phyloP scores from a whole-genome alignment of 2,113 vertebrate species.

The Accipiter virgatus region DNA sequence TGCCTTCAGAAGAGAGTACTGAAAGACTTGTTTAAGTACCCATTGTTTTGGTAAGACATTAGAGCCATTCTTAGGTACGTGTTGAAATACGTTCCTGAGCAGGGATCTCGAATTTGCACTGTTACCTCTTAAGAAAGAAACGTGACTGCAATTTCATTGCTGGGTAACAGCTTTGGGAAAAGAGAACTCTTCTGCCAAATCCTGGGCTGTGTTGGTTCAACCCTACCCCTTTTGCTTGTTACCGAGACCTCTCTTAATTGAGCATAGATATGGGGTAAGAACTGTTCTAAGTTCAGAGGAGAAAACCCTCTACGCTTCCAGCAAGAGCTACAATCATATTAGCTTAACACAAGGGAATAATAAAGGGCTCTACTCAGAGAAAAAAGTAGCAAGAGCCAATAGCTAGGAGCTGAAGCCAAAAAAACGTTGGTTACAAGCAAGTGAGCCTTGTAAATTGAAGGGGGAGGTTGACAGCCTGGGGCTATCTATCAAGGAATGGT shows the following conservation, averaged over 20 bases:
- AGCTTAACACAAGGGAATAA: not conserved
- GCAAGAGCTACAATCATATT: not conserved
- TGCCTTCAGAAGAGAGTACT: not conserved
- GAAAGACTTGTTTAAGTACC: not conserved
- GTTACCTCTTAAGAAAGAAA: not conserved
- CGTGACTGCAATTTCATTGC: not conserved
- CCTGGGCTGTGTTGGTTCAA: not conserved
- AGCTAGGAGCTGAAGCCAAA: not conserved
- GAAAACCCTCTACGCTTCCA: not conserved
- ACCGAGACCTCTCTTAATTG: not conserved
- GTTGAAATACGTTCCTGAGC: not conserved
- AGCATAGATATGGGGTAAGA: not conserved
- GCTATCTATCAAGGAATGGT: not conserved
- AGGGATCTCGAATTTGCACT: not conserved
- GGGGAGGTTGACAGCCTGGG: not conserved
- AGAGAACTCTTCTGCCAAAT: not conserved
- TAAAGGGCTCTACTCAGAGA: not conserved
- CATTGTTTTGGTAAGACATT: not conserved
- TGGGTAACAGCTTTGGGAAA: not conserved
- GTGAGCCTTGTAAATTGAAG: slow-evolving; percentile 31
- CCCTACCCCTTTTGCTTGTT: not conserved
- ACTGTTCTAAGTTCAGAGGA: not conserved
- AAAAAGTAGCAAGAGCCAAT: not conserved
- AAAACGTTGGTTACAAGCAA: not conserved
- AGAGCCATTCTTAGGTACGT: not conserved